phyloP scores from a whole-genome alignment of 2,113 vertebrate genomes.

The Siniperca chuatsi region DNA sequence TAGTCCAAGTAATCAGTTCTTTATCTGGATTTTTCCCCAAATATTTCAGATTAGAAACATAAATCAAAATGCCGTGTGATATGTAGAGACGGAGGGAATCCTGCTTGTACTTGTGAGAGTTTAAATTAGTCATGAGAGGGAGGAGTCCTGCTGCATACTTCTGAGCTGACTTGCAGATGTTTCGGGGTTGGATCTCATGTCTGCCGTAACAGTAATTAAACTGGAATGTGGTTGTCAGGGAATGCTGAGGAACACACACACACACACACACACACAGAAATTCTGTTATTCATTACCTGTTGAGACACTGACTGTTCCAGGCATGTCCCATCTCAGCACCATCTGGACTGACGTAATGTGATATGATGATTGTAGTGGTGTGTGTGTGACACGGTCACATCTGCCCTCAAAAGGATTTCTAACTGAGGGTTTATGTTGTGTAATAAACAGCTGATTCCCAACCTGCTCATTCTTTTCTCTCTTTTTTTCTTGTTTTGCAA shows the following conservation, averaged over 20 bases:
- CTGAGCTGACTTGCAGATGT: conserved; percentile 55
- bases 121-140: conserved; percentile 25
- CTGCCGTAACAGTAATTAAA: conserved; percentile 30
- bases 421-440: background rate
- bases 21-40: background rate
- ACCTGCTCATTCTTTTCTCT: background rate
- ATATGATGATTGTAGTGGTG: background rate
- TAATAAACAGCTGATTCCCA: conserved; percentile 6
- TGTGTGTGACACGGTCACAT: background rate
- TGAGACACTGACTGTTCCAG: background rate
- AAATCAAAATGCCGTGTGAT: background rate
- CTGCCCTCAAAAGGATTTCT: background rate
- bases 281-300: conserved; percentile 18
- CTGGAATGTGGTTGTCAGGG: conserved; percentile 62
- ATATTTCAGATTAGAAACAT: background rate
- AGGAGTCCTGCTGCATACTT: conserved; percentile 29
- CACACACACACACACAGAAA: conserved; percentile 4
- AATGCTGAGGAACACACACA: conserved; percentile 36
- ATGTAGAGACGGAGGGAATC: background rate
- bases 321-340: background rate
- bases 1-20: background rate
- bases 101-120: conserved; percentile 41
- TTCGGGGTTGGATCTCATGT: conserved; percentile 11
- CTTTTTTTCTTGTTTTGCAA: background rate
- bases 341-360: background rate